Conservation (phyloP, 2,888 invertebrate genomes). For the Calliopum simillimum region DNA sequence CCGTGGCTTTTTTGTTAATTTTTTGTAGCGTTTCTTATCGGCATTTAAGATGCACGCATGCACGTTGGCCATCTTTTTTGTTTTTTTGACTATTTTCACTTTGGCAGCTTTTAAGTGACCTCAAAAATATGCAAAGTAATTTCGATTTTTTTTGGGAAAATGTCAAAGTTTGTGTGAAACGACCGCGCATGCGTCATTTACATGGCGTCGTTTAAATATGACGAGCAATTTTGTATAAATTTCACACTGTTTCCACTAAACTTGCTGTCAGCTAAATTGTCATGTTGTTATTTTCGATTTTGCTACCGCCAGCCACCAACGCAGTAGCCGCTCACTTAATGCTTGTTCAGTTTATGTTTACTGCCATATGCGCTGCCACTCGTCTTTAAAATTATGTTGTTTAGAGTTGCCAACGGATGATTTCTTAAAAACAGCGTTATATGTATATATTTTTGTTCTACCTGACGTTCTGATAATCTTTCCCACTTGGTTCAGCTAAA, state of each 20-base stretch:
- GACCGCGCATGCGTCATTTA: constrained; percentile 1
- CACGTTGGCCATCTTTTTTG: background rate
- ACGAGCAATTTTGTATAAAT: constrained; percentile 9
- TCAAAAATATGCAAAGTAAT: constrained; percentile 23
- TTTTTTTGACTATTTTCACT: background rate
- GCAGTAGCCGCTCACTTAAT: constrained; percentile 1
- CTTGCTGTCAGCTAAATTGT: background rate
- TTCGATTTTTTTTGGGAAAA: constrained; percentile 11
- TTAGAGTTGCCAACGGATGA: too few relatives aligned
- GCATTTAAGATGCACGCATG: constrained; percentile 26
- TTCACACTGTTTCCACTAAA: constrained; percentile 23
- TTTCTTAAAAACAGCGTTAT: too few relatives aligned
- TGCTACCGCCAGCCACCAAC: background rate
- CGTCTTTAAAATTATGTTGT: background rate
- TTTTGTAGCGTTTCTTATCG: constrained; percentile 8
- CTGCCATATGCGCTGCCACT: constrained; percentile 19
- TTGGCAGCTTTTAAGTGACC: constrained; percentile 10
- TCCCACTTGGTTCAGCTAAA: too few relatives aligned
- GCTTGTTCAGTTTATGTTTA: constrained; percentile 21
- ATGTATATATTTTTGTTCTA: too few relatives aligned
- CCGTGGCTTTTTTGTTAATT: background rate
- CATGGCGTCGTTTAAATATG: background rate
- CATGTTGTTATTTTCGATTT: constrained; percentile 7
- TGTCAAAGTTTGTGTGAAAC: constrained; percentile 28
- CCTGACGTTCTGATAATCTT: too few relatives aligned